Conservation (phyloP, 1,140 invertebrate genomes). For the Drosophila lacertosa region DNA sequence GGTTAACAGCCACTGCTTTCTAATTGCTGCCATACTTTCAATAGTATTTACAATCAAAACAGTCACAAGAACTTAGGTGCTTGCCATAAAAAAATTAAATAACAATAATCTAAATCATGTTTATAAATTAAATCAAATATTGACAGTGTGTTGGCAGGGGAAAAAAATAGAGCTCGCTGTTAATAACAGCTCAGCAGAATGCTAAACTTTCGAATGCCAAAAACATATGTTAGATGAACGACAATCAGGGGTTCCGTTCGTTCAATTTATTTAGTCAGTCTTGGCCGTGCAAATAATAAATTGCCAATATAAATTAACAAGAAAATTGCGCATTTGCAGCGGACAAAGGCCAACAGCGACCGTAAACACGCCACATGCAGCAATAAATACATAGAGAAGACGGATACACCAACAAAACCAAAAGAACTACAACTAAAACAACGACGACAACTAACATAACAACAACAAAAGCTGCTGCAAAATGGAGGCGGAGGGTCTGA, state of each 20-base stretch:
- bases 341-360: constrained; percentile 56
- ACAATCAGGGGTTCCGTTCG: constrained; percentile 19
- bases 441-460: constrained; percentile 13
- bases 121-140: not conserved
- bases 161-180: constrained; percentile 5
- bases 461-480: constrained; percentile 59
- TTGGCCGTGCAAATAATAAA: constrained; percentile 23
- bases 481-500: constrained; percentile 86
- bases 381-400: constrained; percentile 41
- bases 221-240: constrained; percentile 31
- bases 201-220: constrained; percentile 13
- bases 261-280: constrained; percentile 22
- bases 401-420: constrained; percentile 4
- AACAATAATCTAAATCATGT: too few relatives aligned
- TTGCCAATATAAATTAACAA: constrained; percentile 49
- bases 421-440: constrained; percentile 22
- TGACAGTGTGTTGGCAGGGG: not conserved
- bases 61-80: too few relatives aligned
- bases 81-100: too few relatives aligned
- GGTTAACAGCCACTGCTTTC: not conserved
- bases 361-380: constrained; percentile 7
- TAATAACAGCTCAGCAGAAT: constrained; percentile 21
- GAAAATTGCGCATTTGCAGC: constrained; percentile 30
- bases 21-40: not conserved
- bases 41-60: not conserved